Base-by-base conservation (phyloP, 2,113 vertebrate genomes). In the Oplegnathus fasciatus region DNA sequence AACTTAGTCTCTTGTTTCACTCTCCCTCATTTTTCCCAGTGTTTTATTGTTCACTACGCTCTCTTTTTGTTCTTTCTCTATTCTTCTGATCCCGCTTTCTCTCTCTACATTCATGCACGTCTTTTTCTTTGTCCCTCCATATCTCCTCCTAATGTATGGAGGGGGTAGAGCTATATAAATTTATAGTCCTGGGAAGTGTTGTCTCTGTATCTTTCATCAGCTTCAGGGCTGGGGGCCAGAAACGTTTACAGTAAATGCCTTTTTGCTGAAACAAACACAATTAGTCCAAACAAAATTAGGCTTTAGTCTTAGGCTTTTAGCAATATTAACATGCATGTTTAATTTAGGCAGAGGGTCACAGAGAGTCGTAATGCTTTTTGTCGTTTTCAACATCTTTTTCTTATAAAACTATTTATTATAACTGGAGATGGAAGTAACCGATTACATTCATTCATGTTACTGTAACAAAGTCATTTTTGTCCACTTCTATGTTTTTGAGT, bases 1-100 rank as follows among this genome's bases (percentile, higher is more conserved):
- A 71, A 86, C 71, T 79, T 75, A 74, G 57, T 58, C 71, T 86
- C 48, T 85, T 60, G 20, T 81, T 66, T 71, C 44, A 48, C 62
- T 61, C 44, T 68, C 13, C 32, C 30, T 60, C 32, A 40, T 61
- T 83, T 76, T 26, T 60, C 52, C 34, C 17, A 44, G 62, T 75
- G 46, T 75, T 77, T 55, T 40, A 78, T 50, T 83, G 57, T 85
- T 79, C 32, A 66, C 81, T 44, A 10, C 46, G 74, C 34, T 81
- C 64, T 48, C 55, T 22, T 44, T 50, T 50, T 71, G 6, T 57
- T 75, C 42, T 46, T 44, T 40, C 44, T 46, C 15, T 20, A 10
- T 58, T 57, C 52, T 77, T 61, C n/a, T 60, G 20, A 62, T 62
- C 58, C 40, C 15, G 14, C 40, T 62, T 26, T 48, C 40, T n/a